Base-by-base conservation (phyloP, 2,888 invertebrate species). In the Hanleya hanleyi region DNA sequence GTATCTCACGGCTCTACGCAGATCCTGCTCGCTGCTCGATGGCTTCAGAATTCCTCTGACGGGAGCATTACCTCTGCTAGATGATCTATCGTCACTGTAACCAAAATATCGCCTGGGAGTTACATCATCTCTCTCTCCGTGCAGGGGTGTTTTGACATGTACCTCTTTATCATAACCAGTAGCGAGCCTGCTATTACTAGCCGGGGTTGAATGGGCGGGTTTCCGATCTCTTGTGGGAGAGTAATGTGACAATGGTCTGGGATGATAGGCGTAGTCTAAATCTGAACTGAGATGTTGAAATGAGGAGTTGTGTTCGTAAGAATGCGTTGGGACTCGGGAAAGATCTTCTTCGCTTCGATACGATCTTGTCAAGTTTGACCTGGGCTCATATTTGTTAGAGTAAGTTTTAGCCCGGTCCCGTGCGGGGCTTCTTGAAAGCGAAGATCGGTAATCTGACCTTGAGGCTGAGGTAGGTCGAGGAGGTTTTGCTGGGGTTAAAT, bases 11-110 rank as follows among this genome's bases (percentile, higher is more conserved):
- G 36, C 36, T 37, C 38, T 35, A 12, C 38, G 15, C 35, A 64
- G 64, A 37, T 64, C 64, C 26, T 64, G 64, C 9, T 64, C 64
- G 64, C 64, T 64, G 35, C 64, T 36, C 9, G 64, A 26, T 18
- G 64, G 35, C 29, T 64, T 64, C 15, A 64, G 26, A 26, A 64
- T 64, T 18, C 64, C 38, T 64, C 38, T 3, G 6, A 35, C 36
- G 1, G 37, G 64, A 64, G n/a, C 64, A 64, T 35, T 35, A 9
- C 38, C n/a, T 29, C 57, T 22, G 15, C 12, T 15, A 7, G 57
- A 32, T 4, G 57, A 57, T n/a, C 47, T 18, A 22, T 22, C 47
- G 12, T 15, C 32, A 4, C 15, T 32, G n/a, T n/a, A n/a, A 29
- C 26, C 29, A 26, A 29, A 57, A 4, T 22, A 26, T 29, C 32